Percentiles rank a stretch among this genome's conserved stretches.
Evolutionary conservation across 2,113 vertebrate genomes (phyloP).

Genomic region (Argyrosomus japonicus): DNA sequence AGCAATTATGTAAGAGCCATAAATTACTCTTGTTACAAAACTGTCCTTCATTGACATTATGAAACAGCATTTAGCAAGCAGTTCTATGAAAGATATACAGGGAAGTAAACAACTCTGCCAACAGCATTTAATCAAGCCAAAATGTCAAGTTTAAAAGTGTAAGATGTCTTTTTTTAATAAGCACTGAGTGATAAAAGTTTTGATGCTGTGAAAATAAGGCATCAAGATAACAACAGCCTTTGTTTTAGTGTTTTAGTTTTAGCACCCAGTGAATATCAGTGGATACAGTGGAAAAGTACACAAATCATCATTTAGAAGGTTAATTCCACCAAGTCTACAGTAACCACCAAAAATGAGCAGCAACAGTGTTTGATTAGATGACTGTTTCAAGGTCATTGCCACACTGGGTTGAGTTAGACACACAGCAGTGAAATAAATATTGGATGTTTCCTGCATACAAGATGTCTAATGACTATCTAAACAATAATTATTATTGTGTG

Average conservation of each 20-base stretch:
- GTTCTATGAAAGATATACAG: neutral
- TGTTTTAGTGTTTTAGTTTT: no score
- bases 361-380: no score
- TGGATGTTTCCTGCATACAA: no score
- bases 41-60: neutral
- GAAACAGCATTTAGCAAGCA: neutral
- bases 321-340: no score
- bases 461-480: neutral
- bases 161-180: neutral
- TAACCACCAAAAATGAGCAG: no score
- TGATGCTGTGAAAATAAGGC: neutral
- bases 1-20: constrained; percentile 30
- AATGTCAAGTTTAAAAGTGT: neutral
- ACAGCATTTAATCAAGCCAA: neutral
- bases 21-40: neutral
- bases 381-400: no score
- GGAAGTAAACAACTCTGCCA: neutral
- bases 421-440: no score
- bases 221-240: no score
- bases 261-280: no score
- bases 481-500: neutral
- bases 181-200: neutral
- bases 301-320: no score
- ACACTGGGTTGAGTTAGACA: no score
- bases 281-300: no score